Base-by-base conservation (phyloP, 1,140 invertebrate species). In the Brachionus koreanus region DNA sequence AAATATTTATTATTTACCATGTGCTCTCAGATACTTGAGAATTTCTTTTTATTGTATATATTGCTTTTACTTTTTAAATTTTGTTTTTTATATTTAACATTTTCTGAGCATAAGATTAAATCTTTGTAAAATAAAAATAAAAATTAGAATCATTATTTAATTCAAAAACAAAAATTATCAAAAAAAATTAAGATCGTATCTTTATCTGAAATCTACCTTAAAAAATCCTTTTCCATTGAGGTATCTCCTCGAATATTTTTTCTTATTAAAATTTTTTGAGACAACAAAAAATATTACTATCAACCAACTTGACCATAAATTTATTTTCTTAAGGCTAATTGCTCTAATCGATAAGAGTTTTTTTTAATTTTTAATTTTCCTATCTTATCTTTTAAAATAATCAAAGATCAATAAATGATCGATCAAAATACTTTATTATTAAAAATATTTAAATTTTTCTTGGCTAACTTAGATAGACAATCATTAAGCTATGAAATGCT, bases 81-180 rank as follows among this genome's bases (percentile, higher is more conserved):
- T 19, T 19, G 16, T 57, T 57, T 57, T 57, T 57, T 52, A 57
- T 57, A 23, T 23, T 57, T 19, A 57, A 57, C 16, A 57, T 57
- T 49, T 57, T 57, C 49, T 57, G 49, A 57, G 49, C 49, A 57
- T 57, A 57, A 57, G 49, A 57, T 57, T 57, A 57, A 57, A 19
- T 19, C 19, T 57, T 57, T 57, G 49, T n/a, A n/a, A 29, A 29
- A 29, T 2, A 29, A 29, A 29, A 29, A 2, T 29, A 29, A 29
- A 29, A 29, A 29, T 29, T 29, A 29, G 29, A 29, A 3, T 3
- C 3, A 29, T 29, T 29, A 29, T 29, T 29, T 29, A 29, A 29
- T 29, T 29, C 3, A 29, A 3, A 29, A 29, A 29, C 29, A 29
- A 29, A 29, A 29, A 29, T 29, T n/a, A n/a, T n/a, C n/a, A n/a